These are phyloP conservation scores for Ranitomeya variabilis DNA, from an alignment of 2,113 vertebrate genomes.

Conservation along the genomic window DNA sequence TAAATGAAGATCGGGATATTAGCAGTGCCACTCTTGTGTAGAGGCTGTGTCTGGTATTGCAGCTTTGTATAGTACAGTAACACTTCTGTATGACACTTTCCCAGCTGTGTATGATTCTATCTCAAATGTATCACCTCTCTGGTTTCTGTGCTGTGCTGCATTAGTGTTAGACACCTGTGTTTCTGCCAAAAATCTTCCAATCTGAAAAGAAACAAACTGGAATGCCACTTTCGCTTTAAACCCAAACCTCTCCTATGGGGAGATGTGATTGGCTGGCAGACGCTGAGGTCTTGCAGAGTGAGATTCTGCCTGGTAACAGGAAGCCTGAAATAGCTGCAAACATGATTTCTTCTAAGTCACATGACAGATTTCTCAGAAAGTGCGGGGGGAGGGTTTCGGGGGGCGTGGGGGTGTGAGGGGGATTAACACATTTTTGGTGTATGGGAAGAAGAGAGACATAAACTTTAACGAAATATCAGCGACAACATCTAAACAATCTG, in stretches of 20 bases:
- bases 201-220: background rate
- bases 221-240: background rate
- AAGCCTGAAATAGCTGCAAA: conserved; percentile 23
- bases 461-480: background rate
- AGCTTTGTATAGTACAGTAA: background rate
- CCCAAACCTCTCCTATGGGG: background rate
- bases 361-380: conserved; percentile 26
- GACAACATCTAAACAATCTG: background rate
- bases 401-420: background rate
- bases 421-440: background rate
- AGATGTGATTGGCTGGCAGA: background rate
- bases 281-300: background rate
- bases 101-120: background rate
- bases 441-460: background rate
- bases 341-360: conserved; percentile 35
- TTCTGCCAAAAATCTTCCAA: background rate
- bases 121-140: background rate
- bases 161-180: too few species aligned
- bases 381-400: background rate
- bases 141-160: background rate
- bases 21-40: background rate
- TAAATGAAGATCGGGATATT: background rate
- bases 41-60: background rate
- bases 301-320: conserved; percentile 39
- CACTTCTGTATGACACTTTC: background rate